Percentiles rank a stretch among this genome's conserved stretches.
phyloP scores from a whole-genome alignment of 2,113 vertebrate genomes.

The Bubo blakistoni region DNA sequence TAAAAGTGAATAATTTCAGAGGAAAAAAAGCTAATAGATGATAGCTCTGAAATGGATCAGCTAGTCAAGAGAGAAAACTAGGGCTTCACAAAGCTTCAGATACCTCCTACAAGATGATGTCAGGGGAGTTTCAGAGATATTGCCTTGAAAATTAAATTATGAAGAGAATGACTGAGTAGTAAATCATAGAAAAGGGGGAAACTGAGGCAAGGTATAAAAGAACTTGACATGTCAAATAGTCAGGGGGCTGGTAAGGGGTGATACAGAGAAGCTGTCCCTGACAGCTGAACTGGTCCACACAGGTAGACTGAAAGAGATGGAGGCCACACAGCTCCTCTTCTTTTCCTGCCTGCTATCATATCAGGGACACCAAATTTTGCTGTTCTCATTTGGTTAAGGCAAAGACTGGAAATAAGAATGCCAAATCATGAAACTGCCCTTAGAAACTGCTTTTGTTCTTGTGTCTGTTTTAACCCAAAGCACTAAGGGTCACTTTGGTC shows the following conservation, averaged over 20 bases:
- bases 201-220: neutral
- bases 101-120: neutral
- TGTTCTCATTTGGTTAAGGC: neutral
- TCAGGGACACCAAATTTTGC: neutral
- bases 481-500: neutral
- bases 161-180: neutral
- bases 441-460: neutral
- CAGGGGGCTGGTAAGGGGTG: neutral
- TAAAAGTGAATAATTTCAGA: neutral
- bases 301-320: neutral
- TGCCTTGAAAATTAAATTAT: neutral
- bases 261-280: neutral
- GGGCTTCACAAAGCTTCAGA: neutral
- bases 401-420: neutral
- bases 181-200: neutral
- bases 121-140: neutral
- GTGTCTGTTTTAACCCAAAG: neutral
- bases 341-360: neutral
- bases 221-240: neutral
- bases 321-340: neutral
- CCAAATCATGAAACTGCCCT: neutral
- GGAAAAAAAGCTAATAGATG: neutral
- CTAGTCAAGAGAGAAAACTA: neutral
- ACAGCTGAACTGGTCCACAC: neutral
- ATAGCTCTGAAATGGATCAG: neutral